Percentiles rank a stretch among this genome's conserved stretches.
phyloP scores from a whole-genome alignment of 2,113 vertebrate genomes.

The Paedocypris sp. region DNA sequence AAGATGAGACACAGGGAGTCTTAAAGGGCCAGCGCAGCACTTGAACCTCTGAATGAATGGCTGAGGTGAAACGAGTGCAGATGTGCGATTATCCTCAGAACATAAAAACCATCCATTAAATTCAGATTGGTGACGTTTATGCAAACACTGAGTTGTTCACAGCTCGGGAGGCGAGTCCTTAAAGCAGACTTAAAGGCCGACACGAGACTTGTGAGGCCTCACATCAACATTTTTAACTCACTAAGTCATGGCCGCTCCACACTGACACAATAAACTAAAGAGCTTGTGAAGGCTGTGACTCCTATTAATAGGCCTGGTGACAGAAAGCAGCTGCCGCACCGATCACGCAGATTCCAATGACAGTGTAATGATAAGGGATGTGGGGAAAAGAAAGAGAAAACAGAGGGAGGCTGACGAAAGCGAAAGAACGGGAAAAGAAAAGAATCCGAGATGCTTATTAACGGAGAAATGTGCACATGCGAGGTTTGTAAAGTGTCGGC shows the following conservation, averaged over 20 bases:
- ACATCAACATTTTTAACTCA: not conserved
- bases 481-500: too few relatives aligned
- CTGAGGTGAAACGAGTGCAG: constrained; percentile 27
- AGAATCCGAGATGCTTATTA: constrained; percentile 4
- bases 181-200: not conserved
- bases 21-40: constrained; percentile 56
- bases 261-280: constrained; percentile 46
- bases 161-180: not conserved
- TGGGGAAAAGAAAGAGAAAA: constrained; percentile 28
- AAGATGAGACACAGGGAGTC: constrained; percentile 54
- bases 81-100: not conserved
- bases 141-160: not conserved
- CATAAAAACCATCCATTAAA: not conserved
- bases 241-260: constrained; percentile 1
- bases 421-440: not conserved
- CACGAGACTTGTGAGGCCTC: not conserved
- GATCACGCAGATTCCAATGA: constrained; percentile 52
- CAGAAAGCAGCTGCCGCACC: constrained; percentile 59
- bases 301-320: constrained; percentile 61
- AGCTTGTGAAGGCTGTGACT: constrained; percentile 40
- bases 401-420: not conserved
- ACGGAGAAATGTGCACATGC: constrained; percentile 1
- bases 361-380: constrained; percentile 52
- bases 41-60: constrained; percentile 39
- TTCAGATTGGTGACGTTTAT: not conserved